Evolutionary conservation across 2,113 vertebrate genomes (phyloP), one percentile per base, ranked within the genome.

Genomic region (Vanacampus margaritifer): DNA sequence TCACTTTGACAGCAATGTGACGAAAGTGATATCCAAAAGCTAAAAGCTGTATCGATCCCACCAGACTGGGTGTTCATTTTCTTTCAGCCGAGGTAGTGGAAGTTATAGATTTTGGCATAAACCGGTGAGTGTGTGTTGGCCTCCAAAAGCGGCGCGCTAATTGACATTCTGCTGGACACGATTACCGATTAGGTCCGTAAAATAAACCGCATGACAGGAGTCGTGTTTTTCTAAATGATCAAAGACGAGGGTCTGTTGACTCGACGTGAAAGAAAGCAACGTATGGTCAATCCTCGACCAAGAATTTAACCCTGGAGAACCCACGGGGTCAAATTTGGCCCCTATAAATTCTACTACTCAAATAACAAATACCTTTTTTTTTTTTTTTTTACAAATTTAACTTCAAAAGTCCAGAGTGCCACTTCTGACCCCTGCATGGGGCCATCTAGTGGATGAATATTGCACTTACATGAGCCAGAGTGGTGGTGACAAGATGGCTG

Each of bases 1-100:
- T 80, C 56, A 62, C 53, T 73, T 67, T 35, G 3, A 72, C 71
- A 43, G 63, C 67, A 69, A 71, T 64, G 53, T 78, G 77, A 81
- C 64, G 58, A 69, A 67, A 71, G 24, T 74, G 81, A 76, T 77
- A 85, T 71, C 75, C 61, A 71, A 81, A n/a, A 78, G 66, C 83
- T 81, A 74, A 88, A 81, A 80, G 78, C 78, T 56, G 46, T 72
- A 87, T 87, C 51, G 83, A 86, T 85, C 61, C 74, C 1, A 3
- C 41, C 41, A 13, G 54, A 63, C 54, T 53, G 48, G 48, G 48
- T 51, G 48, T 51, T 51, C 48, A 11, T 51, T 51, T 51, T 51
- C 48, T 11, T 51, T n/a, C 48, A 23, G 21, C 48, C 2, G 48
- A 1, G 21, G 21, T 23, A 23, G 21, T 23, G 48, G 48, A 11